Evolutionary conservation across 2,113 vertebrate genomes (phyloP).

Genomic region (Thalassarche chlororhynchos): DNA sequence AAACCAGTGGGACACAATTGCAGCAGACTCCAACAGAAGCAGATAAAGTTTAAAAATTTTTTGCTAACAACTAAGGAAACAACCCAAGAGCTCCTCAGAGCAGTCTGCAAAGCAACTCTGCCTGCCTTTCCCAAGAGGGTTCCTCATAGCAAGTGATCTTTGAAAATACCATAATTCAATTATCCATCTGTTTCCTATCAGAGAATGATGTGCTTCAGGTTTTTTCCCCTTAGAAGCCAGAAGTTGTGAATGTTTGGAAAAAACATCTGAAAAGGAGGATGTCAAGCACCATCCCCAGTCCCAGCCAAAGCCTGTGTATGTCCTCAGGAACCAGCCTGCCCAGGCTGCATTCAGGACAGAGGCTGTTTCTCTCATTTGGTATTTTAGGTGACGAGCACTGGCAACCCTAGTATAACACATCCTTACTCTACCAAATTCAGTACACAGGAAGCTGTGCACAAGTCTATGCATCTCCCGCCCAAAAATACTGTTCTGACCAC

Average conservation of each 20-base stretch:
- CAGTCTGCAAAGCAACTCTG: background rate
- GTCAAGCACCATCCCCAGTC: background rate
- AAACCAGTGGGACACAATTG: background rate
- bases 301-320: background rate
- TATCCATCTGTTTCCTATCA: background rate
- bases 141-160: background rate
- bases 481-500: background rate
- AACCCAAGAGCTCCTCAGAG: background rate
- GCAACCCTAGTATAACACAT: accelerated
- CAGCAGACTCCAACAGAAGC: background rate
- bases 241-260: background rate
- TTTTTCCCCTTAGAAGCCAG: background rate
- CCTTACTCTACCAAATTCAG: background rate
- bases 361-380: background rate
- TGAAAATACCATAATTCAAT: background rate
- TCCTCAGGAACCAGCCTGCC: background rate
- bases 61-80: background rate
- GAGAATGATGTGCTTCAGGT: background rate
- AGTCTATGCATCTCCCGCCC: background rate
- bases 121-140: background rate
- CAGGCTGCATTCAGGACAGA: background rate
- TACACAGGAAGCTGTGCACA: background rate
- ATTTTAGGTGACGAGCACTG: background rate
- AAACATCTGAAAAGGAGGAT: background rate
- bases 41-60: background rate